A percentile compares a stretch with the other conserved stretches of the same genome.
These are phyloP conservation scores for Acleris emargana DNA, from an alignment of 2,888 invertebrate species.

Conservation along the genomic window DNA sequence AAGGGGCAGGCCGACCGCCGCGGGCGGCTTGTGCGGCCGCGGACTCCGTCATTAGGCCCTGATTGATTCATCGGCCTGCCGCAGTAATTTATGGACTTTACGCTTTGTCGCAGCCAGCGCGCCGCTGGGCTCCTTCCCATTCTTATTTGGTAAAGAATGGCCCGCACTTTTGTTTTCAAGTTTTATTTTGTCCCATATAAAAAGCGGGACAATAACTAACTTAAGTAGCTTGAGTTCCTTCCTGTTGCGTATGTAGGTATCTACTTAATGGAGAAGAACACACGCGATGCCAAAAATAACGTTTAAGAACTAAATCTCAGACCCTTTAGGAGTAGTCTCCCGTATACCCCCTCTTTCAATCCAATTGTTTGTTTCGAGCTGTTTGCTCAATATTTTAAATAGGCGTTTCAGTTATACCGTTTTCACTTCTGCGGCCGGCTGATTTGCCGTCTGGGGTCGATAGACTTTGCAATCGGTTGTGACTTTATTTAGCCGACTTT, in stretches of 20 bases:
- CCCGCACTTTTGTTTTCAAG: constrained; percentile 57
- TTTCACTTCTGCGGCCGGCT: too few relatives aligned
- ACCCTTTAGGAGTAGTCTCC: too few relatives aligned
- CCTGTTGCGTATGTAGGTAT: constrained; percentile 4
- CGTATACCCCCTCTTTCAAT: too few relatives aligned
- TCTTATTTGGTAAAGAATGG: constrained; percentile 65
- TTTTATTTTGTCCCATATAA: constrained; percentile 50
- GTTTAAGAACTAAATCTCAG: too few relatives aligned
- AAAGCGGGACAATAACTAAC: constrained; percentile 40
- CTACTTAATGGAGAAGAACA: constrained; percentile 2
- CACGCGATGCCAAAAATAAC: too few relatives aligned
- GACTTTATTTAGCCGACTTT: too few relatives aligned
- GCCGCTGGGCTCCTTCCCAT: constrained; percentile 49
- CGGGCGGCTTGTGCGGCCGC: constrained; percentile 67
- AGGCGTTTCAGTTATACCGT: too few relatives aligned
- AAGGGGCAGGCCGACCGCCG: constrained; percentile 35
- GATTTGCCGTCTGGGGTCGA: too few relatives aligned
- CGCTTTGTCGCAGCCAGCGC: constrained; percentile 63
- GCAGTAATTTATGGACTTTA: constrained; percentile 72
- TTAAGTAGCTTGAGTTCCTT: constrained; percentile 10
- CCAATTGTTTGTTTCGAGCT: too few relatives aligned
- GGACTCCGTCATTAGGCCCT: constrained; percentile 67
- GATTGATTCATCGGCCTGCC: constrained; percentile 78
- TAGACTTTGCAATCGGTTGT: too few relatives aligned
- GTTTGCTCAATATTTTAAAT: too few relatives aligned